Conservation (phyloP, 1,140 invertebrate species). For the Platyscapa corneri region DNA sequence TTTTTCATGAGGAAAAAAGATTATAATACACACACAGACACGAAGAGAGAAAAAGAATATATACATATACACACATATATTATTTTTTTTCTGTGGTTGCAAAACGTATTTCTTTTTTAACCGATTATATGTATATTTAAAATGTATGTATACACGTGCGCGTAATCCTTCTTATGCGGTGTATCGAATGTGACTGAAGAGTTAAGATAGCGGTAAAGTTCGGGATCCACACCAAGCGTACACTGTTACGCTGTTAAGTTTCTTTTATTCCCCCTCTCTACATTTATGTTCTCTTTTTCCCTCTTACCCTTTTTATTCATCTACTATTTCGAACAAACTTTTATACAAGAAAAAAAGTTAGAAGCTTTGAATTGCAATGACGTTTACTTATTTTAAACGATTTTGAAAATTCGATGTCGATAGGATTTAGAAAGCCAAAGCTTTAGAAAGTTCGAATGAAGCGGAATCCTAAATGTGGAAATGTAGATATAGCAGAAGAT, state of each 20-base stretch:
- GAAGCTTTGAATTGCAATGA: too few species aligned
- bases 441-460: too few species aligned
- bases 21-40: background rate
- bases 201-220: background rate
- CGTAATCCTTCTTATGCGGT: constrained; percentile 62
- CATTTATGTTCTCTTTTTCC: background rate
- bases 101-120: background rate
- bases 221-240: background rate
- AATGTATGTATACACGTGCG: constrained; percentile 2
- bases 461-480: too few species aligned
- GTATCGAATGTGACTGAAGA: constrained; percentile 67
- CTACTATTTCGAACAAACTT: too few species aligned
- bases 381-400: too few species aligned
- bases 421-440: too few species aligned
- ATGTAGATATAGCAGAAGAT: too few species aligned
- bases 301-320: background rate
- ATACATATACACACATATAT: background rate
- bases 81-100: background rate
- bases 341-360: too few species aligned
- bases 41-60: too few species aligned
- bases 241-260: too few species aligned
- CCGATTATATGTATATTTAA: background rate
- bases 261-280: too few species aligned
- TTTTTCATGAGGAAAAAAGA: background rate
- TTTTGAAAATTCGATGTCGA: too few species aligned